These are phyloP conservation scores for Oceanites oceanicus DNA, from an alignment of 2,113 vertebrate genomes.

Conservation along the genomic window DNA sequence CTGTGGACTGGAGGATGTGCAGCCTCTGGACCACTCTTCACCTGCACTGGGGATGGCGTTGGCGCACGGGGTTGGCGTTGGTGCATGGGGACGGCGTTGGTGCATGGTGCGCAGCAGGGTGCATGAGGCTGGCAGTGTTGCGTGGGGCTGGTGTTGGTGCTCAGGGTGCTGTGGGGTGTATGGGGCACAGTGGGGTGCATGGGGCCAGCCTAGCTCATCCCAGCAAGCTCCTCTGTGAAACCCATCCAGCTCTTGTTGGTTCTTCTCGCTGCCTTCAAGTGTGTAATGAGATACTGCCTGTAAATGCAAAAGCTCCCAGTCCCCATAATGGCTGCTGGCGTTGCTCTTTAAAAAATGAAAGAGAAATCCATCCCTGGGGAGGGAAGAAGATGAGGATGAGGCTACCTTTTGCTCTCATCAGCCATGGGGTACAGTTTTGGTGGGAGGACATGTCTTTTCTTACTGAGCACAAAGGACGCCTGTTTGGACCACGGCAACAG, in stretches of 20 bases:
- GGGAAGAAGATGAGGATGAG: background rate
- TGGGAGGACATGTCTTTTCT: background rate
- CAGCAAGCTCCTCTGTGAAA: background rate
- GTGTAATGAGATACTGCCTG: rapidly evolving
- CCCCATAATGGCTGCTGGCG: background rate
- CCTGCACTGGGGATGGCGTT: rapidly evolving
- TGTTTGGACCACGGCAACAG: rapidly evolving
- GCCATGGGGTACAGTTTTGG: background rate
- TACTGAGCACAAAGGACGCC: background rate
- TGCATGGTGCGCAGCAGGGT: background rate
- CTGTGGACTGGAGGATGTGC: rapidly evolving
- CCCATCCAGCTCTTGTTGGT: background rate
- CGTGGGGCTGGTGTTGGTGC: background rate
- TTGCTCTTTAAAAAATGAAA: background rate
- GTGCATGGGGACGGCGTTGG: background rate
- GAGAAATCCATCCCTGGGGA: rapidly evolving
- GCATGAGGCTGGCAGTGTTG: background rate
- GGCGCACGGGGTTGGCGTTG: background rate
- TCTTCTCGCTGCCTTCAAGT: background rate
- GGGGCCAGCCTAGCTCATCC: background rate
- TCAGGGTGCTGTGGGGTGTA: background rate
- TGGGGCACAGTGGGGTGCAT: background rate
- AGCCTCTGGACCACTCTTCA: too few species aligned
- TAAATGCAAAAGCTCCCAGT: background rate
- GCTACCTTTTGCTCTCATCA: background rate